These are phyloP conservation scores for Thalassarche chlororhynchos DNA, from an alignment of 2,113 vertebrate genomes.

Conservation along the genomic window DNA sequence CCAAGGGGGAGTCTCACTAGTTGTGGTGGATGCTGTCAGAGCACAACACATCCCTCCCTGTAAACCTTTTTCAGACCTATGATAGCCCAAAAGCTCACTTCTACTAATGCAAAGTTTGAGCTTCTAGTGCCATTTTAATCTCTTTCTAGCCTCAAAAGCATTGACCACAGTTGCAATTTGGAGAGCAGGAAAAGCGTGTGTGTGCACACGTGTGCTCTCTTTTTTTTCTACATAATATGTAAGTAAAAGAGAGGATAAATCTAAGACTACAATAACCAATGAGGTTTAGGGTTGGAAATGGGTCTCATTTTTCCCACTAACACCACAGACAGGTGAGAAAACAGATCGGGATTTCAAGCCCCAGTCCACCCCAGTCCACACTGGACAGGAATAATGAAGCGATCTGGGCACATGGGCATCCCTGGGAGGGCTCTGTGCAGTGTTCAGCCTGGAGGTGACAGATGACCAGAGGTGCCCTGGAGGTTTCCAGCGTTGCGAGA, in stretches of 20 bases:
- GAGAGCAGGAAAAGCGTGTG: background rate
- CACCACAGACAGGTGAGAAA: background rate
- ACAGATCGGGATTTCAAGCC: background rate
- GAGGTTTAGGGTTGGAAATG: background rate
- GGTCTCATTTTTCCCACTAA: background rate
- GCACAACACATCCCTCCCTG: background rate
- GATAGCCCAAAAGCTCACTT: background rate
- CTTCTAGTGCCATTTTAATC: background rate
- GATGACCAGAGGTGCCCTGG: background rate
- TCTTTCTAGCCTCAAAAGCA: background rate
- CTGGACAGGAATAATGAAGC: background rate
- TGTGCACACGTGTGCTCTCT: fast-evolving
- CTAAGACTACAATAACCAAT: background rate
- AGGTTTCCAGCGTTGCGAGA: background rate
- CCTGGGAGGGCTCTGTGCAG: background rate
- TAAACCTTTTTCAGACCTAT: background rate
- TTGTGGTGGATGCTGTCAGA: background rate
- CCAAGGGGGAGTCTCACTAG: background rate
- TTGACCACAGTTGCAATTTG: background rate
- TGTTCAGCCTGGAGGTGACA: background rate
- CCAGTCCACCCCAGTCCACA: background rate
- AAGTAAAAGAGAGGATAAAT: background rate
- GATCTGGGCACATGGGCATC: fast-evolving
- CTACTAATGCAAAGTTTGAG: background rate
- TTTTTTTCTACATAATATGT: background rate